Conservation (phyloP, 2,797 vertebrate genomes). For the Lepilemur septentrionalis region DNA sequence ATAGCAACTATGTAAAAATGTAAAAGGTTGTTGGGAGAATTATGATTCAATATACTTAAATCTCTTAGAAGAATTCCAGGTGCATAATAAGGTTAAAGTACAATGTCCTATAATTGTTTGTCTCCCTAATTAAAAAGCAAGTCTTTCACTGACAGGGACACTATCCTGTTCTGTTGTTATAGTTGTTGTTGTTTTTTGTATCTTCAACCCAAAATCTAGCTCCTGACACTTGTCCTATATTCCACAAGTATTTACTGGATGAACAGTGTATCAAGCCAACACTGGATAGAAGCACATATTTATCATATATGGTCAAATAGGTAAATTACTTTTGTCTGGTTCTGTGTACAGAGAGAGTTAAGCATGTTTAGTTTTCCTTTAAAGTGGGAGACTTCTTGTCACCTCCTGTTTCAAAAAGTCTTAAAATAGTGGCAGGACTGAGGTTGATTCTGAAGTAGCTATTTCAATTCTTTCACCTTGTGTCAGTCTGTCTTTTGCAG, state of each 20-base stretch:
- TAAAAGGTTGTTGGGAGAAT: background rate
- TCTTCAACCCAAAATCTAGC: background rate
- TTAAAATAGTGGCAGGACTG: background rate
- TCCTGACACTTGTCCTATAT: background rate
- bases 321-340: background rate
- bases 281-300: background rate
- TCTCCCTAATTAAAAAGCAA: background rate
- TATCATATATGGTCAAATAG: background rate
- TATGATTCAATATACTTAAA: background rate
- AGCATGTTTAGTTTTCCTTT: slow-evolving; percentile 11
- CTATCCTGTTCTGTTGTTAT: background rate
- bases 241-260: background rate
- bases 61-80: background rate
- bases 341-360: background rate
- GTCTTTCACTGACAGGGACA: background rate
- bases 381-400: background rate
- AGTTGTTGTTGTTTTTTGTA: background rate
- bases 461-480: background rate
- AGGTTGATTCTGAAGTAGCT: background rate
- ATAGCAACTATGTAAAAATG: background rate
- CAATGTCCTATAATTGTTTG: background rate
- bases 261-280: background rate
- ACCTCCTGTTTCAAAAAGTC: background rate
- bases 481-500: background rate
- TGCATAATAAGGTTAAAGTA: background rate